phyloP scores from a whole-genome alignment of 2,113 vertebrate genomes.

The Miniopterus natalensis region DNA sequence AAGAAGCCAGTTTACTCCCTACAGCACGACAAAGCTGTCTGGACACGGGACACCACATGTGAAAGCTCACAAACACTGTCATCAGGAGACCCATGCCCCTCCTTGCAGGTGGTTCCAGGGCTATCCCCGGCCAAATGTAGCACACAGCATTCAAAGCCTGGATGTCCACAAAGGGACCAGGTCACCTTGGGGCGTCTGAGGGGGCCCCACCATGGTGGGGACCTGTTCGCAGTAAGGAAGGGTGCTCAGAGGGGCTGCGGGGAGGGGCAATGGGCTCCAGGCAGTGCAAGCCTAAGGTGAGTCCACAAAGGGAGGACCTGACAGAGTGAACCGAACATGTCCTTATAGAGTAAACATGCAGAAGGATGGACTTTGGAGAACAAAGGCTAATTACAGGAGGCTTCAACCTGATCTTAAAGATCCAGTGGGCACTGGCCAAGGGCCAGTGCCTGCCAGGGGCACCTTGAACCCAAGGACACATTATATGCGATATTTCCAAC shows the following conservation, averaged over 20 bases:
- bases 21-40: neutral
- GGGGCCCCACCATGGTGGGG: neutral
- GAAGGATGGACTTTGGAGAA: neutral
- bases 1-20: neutral
- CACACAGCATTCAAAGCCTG: neutral
- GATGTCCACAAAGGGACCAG: neutral
- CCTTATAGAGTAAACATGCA: rapidly evolving
- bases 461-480: neutral
- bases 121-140: neutral
- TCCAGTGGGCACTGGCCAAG: neutral
- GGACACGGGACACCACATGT: neutral
- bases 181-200: neutral
- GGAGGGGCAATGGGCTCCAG: neutral
- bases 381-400: neutral
- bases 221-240: neutral
- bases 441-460: neutral
- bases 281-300: neutral
- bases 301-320: neutral
- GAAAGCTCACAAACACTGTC: neutral
- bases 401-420: neutral
- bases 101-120: neutral
- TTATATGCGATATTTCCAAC: neutral
- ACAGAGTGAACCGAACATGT: rapidly evolving
- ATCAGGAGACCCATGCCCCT: neutral
- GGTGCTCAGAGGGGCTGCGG: neutral